Conservation (phyloP, 2,888 invertebrate species). For the Stenodera caucasica region DNA sequence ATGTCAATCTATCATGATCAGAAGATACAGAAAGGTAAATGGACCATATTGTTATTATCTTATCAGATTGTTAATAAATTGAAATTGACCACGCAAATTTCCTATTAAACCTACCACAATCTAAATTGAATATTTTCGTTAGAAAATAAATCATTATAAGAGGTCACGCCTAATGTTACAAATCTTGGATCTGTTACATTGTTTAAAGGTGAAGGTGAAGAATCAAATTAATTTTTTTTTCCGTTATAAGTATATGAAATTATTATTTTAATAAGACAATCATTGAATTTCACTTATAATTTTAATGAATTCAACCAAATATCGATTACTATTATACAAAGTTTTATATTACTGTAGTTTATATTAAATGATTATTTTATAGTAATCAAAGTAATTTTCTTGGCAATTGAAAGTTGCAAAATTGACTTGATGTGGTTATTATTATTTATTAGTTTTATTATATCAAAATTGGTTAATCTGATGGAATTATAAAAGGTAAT, state of each 20-base stretch:
- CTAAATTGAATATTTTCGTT: background rate
- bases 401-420: background rate
- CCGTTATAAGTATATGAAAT: too few species aligned
- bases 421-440: background rate
- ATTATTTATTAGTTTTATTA: background rate
- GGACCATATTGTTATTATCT: constrained; percentile 19
- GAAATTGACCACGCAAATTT: background rate
- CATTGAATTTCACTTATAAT: background rate
- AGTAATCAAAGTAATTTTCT: constrained; percentile 2
- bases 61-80: background rate
- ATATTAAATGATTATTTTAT: background rate
- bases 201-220: constrained; percentile 1
- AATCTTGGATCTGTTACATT: constrained; percentile 11
- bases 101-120: background rate
- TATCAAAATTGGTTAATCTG: background rate
- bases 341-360: background rate
- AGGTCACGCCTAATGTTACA: background rate
- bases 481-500: background rate
- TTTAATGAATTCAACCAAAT: background rate
- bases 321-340: background rate
- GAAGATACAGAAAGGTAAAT: constrained; percentile 48
- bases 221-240: background rate
- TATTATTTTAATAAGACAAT: background rate
- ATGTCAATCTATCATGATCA: constrained; percentile 41
- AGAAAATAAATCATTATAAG: background rate